These are phyloP conservation scores for Coregonus ussuriensis DNA, from an alignment of 2,797 vertebrate species.

Conservation along the genomic window DNA sequence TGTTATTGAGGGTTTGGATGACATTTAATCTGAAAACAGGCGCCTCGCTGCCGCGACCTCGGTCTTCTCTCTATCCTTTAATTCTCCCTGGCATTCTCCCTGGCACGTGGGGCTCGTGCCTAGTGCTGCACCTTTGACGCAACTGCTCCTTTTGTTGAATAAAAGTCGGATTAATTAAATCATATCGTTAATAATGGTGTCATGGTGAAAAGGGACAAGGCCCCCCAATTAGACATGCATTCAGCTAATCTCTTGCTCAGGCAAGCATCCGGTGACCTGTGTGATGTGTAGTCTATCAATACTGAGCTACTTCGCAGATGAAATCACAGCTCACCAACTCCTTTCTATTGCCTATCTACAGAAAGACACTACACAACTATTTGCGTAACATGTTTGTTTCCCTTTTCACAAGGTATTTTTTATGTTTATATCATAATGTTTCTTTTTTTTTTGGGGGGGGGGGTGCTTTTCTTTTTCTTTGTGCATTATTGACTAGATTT, in stretches of 20 bases:
- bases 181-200: slow-evolving; percentile 84
- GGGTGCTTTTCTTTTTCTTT: too few relatives aligned
- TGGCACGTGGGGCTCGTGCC: slow-evolving; percentile 23
- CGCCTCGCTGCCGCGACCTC: slow-evolving; percentile 14
- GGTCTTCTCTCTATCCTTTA: slow-evolving; percentile 33
- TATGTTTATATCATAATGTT: slow-evolving; percentile 14
- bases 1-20: slow-evolving; percentile 14
- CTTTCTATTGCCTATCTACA: slow-evolving; percentile 4
- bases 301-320: slow-evolving; percentile 69
- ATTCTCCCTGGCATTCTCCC: slow-evolving; percentile 33
- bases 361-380: slow-evolving; percentile 18
- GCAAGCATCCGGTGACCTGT: slow-evolving; percentile 77
- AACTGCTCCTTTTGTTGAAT: slow-evolving; percentile 54
- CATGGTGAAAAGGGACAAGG: slow-evolving; percentile 79
- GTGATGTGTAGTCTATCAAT: slow-evolving; percentile 71
- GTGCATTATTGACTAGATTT: not conserved
- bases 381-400: slow-evolving; percentile 21
- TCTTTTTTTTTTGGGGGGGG: slow-evolving; percentile 16
- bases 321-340: slow-evolving; percentile 37
- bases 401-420: not conserved
- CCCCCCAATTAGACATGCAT: slow-evolving; percentile 79
- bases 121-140: slow-evolving; percentile 34
- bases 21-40: slow-evolving; percentile 30
- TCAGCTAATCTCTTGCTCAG: slow-evolving; percentile 76
- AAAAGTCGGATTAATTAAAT: slow-evolving; percentile 89